These are phyloP conservation scores for Cyanoliseus patagonus DNA, from an alignment of 2,113 vertebrate genomes.

Conservation along the genomic window DNA sequence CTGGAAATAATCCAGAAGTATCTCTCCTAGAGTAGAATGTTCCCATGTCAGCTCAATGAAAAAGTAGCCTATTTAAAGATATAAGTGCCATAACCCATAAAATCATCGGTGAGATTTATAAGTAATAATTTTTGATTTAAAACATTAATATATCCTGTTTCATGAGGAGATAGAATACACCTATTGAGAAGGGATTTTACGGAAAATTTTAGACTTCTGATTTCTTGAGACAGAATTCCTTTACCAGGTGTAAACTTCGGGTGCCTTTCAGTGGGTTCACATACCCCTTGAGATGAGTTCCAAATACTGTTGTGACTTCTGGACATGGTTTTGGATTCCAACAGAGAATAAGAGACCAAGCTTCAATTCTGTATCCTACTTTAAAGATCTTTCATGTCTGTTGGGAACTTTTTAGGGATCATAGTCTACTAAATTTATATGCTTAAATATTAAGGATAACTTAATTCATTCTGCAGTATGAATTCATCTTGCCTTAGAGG, in stretches of 20 bases:
- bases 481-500: neutral
- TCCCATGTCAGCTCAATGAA: neutral
- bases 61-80: neutral
- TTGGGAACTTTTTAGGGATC: neutral
- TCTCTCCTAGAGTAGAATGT: neutral
- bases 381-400: neutral
- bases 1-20: neutral
- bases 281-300: neutral
- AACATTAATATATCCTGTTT: neutral
- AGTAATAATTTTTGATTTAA: neutral
- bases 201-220: neutral
- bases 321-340: neutral
- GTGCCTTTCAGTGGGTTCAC: neutral
- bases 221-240: neutral
- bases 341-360: neutral
- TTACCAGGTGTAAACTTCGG: neutral
- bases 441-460: neutral
- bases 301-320: neutral
- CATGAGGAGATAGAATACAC: neutral
- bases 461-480: neutral
- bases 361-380: neutral
- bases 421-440: neutral
- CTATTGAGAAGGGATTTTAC: neutral
- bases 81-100: neutral
- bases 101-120: neutral